These are phyloP conservation scores for Drosophila pseudotakahashii DNA, from an alignment of 2,888 invertebrate genomes.

Conservation along the genomic window DNA sequence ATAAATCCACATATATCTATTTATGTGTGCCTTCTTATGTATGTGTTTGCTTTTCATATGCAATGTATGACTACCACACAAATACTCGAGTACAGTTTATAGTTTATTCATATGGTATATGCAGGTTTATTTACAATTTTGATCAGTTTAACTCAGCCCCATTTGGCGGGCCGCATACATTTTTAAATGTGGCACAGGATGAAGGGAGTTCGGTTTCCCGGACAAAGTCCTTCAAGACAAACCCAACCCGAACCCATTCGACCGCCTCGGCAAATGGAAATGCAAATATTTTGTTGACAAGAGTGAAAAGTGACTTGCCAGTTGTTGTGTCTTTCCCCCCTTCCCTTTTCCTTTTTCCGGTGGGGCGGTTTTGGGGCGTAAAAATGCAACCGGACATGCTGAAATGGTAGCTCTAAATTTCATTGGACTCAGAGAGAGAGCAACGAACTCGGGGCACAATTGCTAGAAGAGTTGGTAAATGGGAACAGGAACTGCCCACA, in stretches of 20 bases:
- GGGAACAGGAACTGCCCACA: constrained; percentile 36
- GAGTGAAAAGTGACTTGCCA: constrained; percentile 65
- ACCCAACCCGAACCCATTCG: constrained; percentile 5
- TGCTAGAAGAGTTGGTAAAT: constrained; percentile 19
- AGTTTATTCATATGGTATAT: constrained; percentile 55
- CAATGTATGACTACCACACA: constrained; percentile 37
- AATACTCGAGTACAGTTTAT: constrained; percentile 53
- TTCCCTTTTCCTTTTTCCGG: constrained; percentile 8
- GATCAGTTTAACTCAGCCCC: constrained; percentile 61
- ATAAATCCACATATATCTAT: constrained; percentile 17
- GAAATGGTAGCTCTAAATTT: constrained; percentile 45
- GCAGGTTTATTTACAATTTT: constrained; percentile 71
- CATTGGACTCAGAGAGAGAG: constrained; percentile 5
- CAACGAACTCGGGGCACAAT: constrained; percentile 36
- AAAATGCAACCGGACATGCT: constrained; percentile 59
- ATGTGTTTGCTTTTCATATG: constrained; percentile 19
- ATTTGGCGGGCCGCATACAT: constrained; percentile 53
- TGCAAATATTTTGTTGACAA: constrained; percentile 71
- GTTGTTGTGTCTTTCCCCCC: constrained; percentile 36
- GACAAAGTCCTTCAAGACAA: constrained; percentile 19
- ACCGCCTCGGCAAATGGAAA: constrained; percentile 33
- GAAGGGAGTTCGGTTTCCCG: constrained; percentile 2
- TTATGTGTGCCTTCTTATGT: constrained; percentile 15
- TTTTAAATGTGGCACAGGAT: constrained; percentile 67
- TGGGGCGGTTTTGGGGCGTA: neutral